A percentile compares a stretch with the other conserved stretches of the same genome.
These are phyloP conservation scores for Argyresthia goedartella DNA, from an alignment of 2,888 invertebrate species.

Conservation along the genomic window DNA sequence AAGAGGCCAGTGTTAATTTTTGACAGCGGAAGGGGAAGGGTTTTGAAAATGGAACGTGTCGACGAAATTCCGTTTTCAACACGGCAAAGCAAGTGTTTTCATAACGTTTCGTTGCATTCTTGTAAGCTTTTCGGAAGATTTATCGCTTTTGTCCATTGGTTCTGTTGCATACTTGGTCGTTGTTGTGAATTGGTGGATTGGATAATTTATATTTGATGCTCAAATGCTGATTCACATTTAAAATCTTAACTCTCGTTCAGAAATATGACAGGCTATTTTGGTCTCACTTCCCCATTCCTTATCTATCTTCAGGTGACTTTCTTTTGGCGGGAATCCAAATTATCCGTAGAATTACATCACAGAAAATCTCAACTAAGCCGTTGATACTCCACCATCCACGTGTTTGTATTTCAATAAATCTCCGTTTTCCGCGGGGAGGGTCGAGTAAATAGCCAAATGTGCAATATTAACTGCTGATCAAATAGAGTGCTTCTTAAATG, in stretches of 20 bases:
- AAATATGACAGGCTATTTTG: conserved; percentile 19
- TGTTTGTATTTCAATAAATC: conserved; percentile 16
- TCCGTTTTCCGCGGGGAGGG: not conserved
- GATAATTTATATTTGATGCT: not conserved
- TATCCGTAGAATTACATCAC: conserved; percentile 18
- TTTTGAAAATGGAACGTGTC: conserved; percentile 25
- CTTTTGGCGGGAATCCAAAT: conserved; percentile 25
- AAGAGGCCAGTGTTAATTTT: conserved; percentile 18
- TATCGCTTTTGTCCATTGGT: too few relatives aligned
- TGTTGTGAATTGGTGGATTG: not conserved
- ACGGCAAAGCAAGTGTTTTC: conserved; percentile 23
- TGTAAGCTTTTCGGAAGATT: too few relatives aligned
- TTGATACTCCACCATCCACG: conserved; percentile 17
- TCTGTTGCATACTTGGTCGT: too few relatives aligned
- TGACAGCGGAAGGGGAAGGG: conserved; percentile 27
- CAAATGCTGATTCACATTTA: too few relatives aligned
- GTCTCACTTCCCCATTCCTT: conserved; percentile 38
- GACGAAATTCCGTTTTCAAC: not conserved
- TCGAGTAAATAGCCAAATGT: too few relatives aligned
- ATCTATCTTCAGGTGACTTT: conserved; percentile 17
- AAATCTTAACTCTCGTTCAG: not conserved
- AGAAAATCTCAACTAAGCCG: conserved; percentile 11
- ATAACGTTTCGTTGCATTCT: conserved; percentile 11
- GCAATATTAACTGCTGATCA: too few relatives aligned
- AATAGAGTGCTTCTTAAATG: too few relatives aligned